Percentiles rank a stretch among this genome's conserved stretches.
These are phyloP conservation scores for Cenopis cana DNA, from an alignment of 2,888 invertebrate species.

Conservation along the genomic window DNA sequence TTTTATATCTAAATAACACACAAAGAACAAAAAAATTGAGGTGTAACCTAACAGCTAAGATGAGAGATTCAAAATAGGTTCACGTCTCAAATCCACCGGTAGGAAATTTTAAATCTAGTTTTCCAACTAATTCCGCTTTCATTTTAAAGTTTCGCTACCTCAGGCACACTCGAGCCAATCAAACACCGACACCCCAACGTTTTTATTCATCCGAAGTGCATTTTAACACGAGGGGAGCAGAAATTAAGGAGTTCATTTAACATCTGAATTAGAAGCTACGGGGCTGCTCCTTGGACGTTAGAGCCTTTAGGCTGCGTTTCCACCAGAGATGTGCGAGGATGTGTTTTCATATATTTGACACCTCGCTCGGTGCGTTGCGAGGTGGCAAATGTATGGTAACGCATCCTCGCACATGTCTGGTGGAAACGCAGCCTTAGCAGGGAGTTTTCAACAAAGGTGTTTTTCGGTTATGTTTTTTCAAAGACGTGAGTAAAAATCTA, in stretches of 20 bases:
- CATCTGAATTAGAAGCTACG: slow-evolving; percentile 38
- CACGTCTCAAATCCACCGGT: too few species aligned
- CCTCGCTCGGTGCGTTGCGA: too few species aligned
- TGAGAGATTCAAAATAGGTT: too few species aligned
- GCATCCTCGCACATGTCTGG: too few species aligned
- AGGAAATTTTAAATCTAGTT: neutral
- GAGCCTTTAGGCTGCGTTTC: too few species aligned
- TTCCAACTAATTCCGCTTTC: neutral
- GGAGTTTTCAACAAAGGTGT: neutral
- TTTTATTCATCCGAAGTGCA: slow-evolving; percentile 38
- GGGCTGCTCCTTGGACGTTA: neutral
- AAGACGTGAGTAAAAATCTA: slow-evolving; percentile 12
- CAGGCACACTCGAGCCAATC: slow-evolving; percentile 33
- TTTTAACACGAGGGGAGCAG: slow-evolving; percentile 37
- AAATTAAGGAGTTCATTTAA: slow-evolving; percentile 42
- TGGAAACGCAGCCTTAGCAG: slow-evolving; percentile 22
- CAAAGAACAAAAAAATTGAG: too few species aligned
- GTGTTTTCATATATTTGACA: too few species aligned
- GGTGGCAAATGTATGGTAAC: too few species aligned
- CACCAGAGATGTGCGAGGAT: too few species aligned
- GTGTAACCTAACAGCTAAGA: too few species aligned
- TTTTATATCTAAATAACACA: too few species aligned
- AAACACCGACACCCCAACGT: slow-evolving; percentile 36
- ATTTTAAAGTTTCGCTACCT: slow-evolving; percentile 30
- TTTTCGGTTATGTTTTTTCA: neutral